phyloP scores from a whole-genome alignment of 2,113 vertebrate genomes.

The Myotis davidii region DNA sequence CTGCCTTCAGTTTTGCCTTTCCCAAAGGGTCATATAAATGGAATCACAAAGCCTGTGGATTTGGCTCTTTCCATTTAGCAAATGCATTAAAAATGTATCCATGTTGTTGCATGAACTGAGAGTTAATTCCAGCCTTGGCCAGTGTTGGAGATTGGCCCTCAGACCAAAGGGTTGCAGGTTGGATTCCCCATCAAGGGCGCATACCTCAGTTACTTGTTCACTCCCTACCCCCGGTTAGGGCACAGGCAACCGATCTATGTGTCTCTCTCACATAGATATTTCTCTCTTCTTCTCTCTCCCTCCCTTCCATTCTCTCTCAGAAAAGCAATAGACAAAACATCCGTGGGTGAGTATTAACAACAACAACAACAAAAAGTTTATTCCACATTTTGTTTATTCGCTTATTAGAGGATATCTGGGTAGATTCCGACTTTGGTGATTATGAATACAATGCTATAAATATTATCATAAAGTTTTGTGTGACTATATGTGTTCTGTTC shows the following conservation, averaged over 20 bases:
- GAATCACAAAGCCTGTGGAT: not conserved
- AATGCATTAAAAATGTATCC: not conserved
- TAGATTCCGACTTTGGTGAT: not conserved
- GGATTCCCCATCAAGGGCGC: too few species aligned
- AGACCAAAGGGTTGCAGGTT: too few species aligned
- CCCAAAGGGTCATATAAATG: not conserved
- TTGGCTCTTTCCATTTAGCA: not conserved
- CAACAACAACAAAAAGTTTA: too few species aligned
- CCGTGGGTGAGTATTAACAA: too few species aligned
- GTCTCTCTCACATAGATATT: too few species aligned
- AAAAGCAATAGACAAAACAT: too few species aligned
- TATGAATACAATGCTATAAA: not conserved
- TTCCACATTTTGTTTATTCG: not conserved
- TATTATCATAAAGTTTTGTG: not conserved
- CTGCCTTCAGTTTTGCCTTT: not conserved
- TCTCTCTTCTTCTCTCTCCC: too few species aligned
- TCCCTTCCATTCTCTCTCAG: too few species aligned
- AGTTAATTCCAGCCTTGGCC: not conserved
- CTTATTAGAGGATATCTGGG: not conserved
- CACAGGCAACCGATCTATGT: too few species aligned
- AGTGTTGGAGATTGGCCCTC: too few species aligned
- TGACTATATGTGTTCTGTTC: not conserved
- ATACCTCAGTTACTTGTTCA: too few species aligned
- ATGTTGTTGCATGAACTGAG: not conserved
- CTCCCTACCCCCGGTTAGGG: too few species aligned